Percentiles rank a stretch among this genome's conserved stretches.
Conservation (phyloP, 37 sponge, comb jelly and placozoan genomes). For the Halichondria panicea region DNA sequence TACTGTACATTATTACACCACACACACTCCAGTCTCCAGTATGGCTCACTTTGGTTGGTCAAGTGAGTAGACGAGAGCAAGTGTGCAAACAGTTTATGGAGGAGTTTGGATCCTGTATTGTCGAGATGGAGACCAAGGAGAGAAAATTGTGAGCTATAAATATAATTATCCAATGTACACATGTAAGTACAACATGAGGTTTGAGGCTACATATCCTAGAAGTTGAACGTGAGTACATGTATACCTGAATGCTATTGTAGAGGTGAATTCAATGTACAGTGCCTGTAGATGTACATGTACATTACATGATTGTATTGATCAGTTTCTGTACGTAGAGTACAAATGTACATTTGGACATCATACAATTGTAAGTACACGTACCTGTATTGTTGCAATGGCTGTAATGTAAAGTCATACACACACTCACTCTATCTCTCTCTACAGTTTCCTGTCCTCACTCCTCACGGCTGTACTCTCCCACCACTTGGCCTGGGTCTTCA, state of each 20-base stretch:
- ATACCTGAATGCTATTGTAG: not conserved
- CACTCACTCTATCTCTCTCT: not conserved
- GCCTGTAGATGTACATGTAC: not conserved
- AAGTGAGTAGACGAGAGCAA: conserved; percentile 14
- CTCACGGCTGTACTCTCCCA: conserved; percentile 75
- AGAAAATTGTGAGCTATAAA: conserved; percentile 60
- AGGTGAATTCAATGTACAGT: not conserved
- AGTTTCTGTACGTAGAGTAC: not conserved
- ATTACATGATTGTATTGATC: not conserved
- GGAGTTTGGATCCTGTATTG: conserved; percentile 37
- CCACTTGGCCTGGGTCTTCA: conserved; percentile 75
- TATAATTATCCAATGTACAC: not conserved
- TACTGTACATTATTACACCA: not conserved
- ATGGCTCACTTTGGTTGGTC: conserved; percentile 57
- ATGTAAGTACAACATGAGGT: too few species aligned
- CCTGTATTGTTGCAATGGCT: not conserved
- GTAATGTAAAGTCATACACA: not conserved
- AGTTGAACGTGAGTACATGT: not conserved
- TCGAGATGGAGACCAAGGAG: conserved; percentile 69
- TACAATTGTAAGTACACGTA: not conserved
- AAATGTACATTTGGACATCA: conserved; percentile 27
- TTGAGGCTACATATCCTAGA: not conserved
- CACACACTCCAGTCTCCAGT: conserved; percentile 54
- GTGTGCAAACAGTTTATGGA: conserved; percentile 53
- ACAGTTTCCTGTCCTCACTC: conserved; percentile 71